Conservation (phyloP, 1,140 invertebrate genomes). For the Euwallacea fornicatus region DNA sequence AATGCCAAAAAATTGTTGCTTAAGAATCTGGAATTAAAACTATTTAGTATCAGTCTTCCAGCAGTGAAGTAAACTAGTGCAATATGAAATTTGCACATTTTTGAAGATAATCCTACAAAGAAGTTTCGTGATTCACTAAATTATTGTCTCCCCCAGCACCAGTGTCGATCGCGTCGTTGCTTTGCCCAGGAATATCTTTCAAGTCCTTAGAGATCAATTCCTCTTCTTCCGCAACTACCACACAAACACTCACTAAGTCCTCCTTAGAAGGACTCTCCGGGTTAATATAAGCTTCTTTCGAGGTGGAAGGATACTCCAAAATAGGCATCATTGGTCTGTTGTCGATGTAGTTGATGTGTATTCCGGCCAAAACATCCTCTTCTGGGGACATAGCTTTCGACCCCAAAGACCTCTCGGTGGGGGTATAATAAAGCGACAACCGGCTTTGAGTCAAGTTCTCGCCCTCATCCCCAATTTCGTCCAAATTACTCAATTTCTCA, state of each 20-base stretch:
- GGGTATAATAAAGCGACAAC: constrained; percentile 77
- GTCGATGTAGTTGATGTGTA: constrained; percentile 51
- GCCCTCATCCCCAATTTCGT: constrained; percentile 50
- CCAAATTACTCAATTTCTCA: constrained; percentile 55
- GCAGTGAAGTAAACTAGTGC: too few species aligned
- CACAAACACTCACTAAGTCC: constrained; percentile 9
- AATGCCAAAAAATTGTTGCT: too few species aligned
- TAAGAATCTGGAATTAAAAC: too few species aligned
- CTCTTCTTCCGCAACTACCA: constrained; percentile 5
- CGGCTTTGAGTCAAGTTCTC: constrained; percentile 64
- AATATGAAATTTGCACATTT: neutral
- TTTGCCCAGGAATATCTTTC: neutral
- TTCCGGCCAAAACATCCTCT: constrained; percentile 41
- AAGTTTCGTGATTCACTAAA: constrained; percentile 35
- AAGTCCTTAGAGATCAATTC: constrained; percentile 13
- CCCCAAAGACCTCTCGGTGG: constrained; percentile 62
- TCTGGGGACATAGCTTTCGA: constrained; percentile 41
- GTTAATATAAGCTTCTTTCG: constrained; percentile 26
- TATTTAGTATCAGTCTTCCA: too few species aligned
- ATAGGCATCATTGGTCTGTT: constrained; percentile 38
- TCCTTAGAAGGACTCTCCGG: constrained; percentile 12
- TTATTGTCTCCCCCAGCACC: constrained; percentile 16
- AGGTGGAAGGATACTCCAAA: constrained; percentile 39
- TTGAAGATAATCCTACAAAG: constrained; percentile 19
- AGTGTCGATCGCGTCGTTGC: neutral